Conservation (phyloP, 92 coral and sea anemone species). For the Phymanthus crucifer region DNA sequence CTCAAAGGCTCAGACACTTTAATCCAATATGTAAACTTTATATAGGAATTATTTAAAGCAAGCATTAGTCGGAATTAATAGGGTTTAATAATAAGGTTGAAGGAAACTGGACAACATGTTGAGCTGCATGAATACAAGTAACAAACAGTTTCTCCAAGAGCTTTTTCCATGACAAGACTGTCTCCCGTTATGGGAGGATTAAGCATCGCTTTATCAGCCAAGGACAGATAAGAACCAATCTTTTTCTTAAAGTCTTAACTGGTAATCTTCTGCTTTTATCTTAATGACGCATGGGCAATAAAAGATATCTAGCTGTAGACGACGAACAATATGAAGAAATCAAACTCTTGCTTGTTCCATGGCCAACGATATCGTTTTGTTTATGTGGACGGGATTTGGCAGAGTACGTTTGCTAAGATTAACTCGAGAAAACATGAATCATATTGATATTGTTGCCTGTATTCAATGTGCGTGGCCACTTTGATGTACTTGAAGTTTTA, state of each 20-base stretch:
- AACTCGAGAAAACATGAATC: not conserved
- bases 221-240: not conserved
- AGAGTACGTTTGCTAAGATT: not conserved
- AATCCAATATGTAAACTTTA: not conserved
- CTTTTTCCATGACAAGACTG: not conserved
- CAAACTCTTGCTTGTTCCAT: too few relatives aligned
- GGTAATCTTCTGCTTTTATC: constrained; percentile 2
- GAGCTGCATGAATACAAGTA: not conserved
- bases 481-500: constrained; percentile 1
- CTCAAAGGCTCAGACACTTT: not conserved
- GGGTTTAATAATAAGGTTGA: not conserved
- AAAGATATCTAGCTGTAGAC: constrained; percentile 11
- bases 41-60: too few relatives aligned
- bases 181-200: not conserved
- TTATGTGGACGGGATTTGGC: not conserved
- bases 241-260: not conserved
- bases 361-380: too few relatives aligned
- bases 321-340: too few relatives aligned
- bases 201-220: not conserved
- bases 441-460: not conserved
- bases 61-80: too few relatives aligned
- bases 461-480: not conserved
- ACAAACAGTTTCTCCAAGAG: not conserved
- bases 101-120: not conserved
- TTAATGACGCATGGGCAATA: not conserved